Base-by-base conservation (phyloP, 2,888 invertebrate genomes). In the Cephus nigrinus region DNA sequence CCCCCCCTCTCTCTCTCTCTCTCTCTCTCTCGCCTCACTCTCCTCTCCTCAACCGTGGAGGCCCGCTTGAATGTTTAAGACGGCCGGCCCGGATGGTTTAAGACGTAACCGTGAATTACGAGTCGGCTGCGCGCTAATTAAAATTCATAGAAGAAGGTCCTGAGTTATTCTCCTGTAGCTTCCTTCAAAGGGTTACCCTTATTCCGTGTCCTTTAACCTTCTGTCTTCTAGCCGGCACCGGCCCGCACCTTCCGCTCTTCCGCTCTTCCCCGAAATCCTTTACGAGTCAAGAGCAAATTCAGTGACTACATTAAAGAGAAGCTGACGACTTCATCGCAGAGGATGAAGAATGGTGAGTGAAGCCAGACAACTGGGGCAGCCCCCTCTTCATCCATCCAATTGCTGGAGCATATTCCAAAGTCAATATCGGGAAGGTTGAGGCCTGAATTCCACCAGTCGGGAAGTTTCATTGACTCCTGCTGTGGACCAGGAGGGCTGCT, bases 391-490 rank as follows among this genome's bases (percentile, higher is more conserved):
- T 11, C 34, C 2, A 11, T 40, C 1, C 1, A 12, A 40, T 40
- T 40, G 12, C 12, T 40, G 1, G 36, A 40, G 15, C 36, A 40
- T 40, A 40, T 40, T 40, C 15, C 5, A 15, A 40, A 40, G 69
- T 32, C 69, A 12, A 69, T 69, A 36, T 36, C 12, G 12, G 69
- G 30, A 23, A 32, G n/a, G 15, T 69, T 4, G 69, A 15, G 69
- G 30, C 1, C 30, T 30, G 30, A 69, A 32, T 69, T 32, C 30
- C 69, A 30, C 69, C 11, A 69, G 69, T 69, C 36, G 73, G 68
- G 68, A 71, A 76, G 75, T 75, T 73, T 40, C 79, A 80, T 81
- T 78, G 80, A 79, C 81, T 81, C 77, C 78, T 76, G 69, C 69
- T 15, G 15, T 15, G 40, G 40, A 40, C 15, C 40, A 40, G 40